Evolutionary conservation across 2,888 invertebrate genomes (phyloP).

Genomic region (Latheticus oryzae): DNA sequence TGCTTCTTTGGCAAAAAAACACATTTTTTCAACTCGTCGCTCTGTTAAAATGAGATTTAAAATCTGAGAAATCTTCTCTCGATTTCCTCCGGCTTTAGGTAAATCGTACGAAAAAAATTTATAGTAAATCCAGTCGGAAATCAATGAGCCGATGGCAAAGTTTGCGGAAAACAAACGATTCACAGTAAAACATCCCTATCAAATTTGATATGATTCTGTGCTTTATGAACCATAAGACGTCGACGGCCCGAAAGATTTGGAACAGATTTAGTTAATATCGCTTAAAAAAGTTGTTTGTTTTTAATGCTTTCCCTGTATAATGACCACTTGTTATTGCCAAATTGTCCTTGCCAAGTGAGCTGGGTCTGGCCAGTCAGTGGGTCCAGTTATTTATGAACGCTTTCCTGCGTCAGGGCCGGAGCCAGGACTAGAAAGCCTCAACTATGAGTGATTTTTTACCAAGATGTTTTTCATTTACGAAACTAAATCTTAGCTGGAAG

Average conservation of each 20-base stretch:
- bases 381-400: constrained; percentile 18
- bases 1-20: too few relatives aligned
- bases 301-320: constrained; percentile 23
- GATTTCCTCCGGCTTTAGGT: constrained; percentile 6
- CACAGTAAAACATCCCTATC: constrained; percentile 8
- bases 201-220: constrained; percentile 12
- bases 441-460: not conserved
- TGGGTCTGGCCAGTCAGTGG: constrained; percentile 11
- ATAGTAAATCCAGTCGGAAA: not conserved
- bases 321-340: constrained; percentile 32
- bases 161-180: constrained; percentile 24
- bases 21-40: not conserved
- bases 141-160: constrained; percentile 8
- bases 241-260: constrained; percentile 12
- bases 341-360: constrained; percentile 24
- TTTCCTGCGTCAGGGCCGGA: constrained; percentile 13
- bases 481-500: constrained; percentile 4
- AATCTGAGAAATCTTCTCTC: constrained; percentile 3
- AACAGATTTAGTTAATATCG: constrained; percentile 10
- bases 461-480: too few relatives aligned
- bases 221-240: constrained; percentile 20
- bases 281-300: constrained; percentile 29
- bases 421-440: constrained; percentile 1
- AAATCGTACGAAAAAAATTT: constrained; percentile 8
- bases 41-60: not conserved